phyloP scores from a whole-genome alignment of 2,797 vertebrate species.

The Pseudopleuronectes americanus region DNA sequence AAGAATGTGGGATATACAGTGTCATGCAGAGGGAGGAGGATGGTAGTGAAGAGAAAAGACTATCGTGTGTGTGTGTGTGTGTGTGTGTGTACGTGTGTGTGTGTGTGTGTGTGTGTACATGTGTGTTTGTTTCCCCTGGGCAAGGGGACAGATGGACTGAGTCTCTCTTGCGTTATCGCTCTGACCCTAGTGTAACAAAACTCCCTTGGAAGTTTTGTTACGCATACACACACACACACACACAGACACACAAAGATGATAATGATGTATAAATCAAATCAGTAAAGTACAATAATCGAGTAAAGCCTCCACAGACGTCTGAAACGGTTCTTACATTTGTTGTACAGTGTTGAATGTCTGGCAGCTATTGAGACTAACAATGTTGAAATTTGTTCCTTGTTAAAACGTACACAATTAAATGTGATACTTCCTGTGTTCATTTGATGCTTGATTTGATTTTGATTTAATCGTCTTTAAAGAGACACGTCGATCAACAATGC shows the following conservation, averaged over 20 bases:
- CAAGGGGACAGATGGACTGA: constrained; percentile 70
- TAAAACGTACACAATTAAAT: constrained; percentile 21
- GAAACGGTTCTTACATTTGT: neutral
- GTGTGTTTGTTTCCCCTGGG: constrained; percentile 54
- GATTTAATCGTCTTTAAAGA: constrained; percentile 27
- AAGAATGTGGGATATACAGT: constrained; percentile 50
- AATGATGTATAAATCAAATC: neutral
- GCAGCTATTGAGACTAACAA: constrained; percentile 1
- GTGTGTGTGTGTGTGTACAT: constrained; percentile 15
- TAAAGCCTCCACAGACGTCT: neutral
- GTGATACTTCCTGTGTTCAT: constrained; percentile 33
- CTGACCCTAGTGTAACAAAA: constrained; percentile 69
- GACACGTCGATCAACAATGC: constrained; percentile 9
- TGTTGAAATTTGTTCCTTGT: constrained; percentile 15
- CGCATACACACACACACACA: neutral
- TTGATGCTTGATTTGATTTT: constrained; percentile 36
- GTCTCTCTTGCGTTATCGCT: constrained; percentile 66
- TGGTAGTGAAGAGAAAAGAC: constrained; percentile 55
- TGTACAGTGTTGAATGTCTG: neutral
- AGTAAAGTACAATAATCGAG: neutral
- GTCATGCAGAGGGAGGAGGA: constrained; percentile 49
- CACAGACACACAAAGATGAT: neutral
- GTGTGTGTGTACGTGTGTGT: constrained; percentile 20
- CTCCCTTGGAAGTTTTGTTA: constrained; percentile 42
- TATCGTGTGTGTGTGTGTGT: constrained; percentile 14